Conservation (phyloP, 2,797 vertebrate genomes). For the Sardinella longiceps region DNA sequence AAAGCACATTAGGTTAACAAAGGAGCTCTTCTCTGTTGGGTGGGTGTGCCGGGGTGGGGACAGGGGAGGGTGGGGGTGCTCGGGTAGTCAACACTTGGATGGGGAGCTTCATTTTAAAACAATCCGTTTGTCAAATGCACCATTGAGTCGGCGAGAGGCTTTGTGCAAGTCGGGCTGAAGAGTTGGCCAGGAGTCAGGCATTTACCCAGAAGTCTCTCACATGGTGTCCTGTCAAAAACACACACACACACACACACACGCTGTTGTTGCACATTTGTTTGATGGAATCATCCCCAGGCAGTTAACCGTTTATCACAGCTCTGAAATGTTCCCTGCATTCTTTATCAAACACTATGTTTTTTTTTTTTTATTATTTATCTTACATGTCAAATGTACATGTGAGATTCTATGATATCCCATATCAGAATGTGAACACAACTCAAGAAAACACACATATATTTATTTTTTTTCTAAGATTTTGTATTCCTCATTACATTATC, state of each 20-base stretch:
- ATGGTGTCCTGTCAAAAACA: background rate
- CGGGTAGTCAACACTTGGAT: slow-evolving; percentile 54
- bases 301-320: background rate
- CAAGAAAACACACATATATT: slow-evolving; percentile 12
- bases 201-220: background rate
- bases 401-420: background rate
- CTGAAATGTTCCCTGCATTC: background rate
- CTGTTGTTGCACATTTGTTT: background rate
- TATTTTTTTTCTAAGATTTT: slow-evolving; percentile 35
- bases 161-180: slow-evolving; percentile 52
- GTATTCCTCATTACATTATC: slow-evolving; percentile 45
- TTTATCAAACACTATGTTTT: background rate
- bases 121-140: slow-evolving; percentile 52
- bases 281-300: background rate
- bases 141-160: slow-evolving; percentile 42
- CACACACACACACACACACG: background rate
- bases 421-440: background rate
- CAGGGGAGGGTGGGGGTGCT: slow-evolving; percentile 61
- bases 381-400: background rate
- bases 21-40: slow-evolving; percentile 71
- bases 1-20: slow-evolving; percentile 85
- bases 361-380: no score
- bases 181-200: slow-evolving; percentile 60
- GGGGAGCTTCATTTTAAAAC: slow-evolving; percentile 57
- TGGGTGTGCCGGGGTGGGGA: slow-evolving; percentile 65